These are phyloP conservation scores for Channallabes apus DNA, from an alignment of 2,797 vertebrate genomes.

Conservation along the genomic window DNA sequence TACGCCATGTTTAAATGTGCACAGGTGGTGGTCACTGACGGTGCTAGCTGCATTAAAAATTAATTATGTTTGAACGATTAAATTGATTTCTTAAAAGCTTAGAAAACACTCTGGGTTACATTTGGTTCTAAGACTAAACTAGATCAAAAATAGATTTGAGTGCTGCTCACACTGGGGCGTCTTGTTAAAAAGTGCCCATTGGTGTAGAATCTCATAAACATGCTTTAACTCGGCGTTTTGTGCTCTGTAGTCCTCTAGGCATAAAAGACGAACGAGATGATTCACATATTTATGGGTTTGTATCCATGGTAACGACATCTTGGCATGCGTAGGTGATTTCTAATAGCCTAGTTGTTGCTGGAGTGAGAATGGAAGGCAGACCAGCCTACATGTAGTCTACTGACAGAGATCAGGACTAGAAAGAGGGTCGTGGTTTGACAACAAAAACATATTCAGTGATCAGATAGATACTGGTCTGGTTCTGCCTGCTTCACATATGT, in stretches of 20 bases:
- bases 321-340: constrained; percentile 25
- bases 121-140: neutral
- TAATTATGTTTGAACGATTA: neutral
- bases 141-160: neutral
- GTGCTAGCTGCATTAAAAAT: neutral
- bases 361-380: neutral
- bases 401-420: neutral
- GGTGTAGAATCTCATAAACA: neutral
- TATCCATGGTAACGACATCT: constrained; percentile 37
- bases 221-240: neutral
- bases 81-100: neutral
- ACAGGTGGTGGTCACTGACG: neutral
- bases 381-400: neutral
- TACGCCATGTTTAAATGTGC: neutral
- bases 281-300: constrained; percentile 20
- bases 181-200: neutral
- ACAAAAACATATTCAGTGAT: neutral
- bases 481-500: neutral
- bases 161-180: neutral
- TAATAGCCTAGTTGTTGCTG: constrained; percentile 25
- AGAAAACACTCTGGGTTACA: neutral
- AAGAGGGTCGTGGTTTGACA: constrained; percentile 2
- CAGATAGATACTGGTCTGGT: neutral
- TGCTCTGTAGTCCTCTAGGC: neutral
- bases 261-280: neutral